Base-by-base conservation (phyloP, 2,888 invertebrate species). In the Ypsolopha sequella region DNA sequence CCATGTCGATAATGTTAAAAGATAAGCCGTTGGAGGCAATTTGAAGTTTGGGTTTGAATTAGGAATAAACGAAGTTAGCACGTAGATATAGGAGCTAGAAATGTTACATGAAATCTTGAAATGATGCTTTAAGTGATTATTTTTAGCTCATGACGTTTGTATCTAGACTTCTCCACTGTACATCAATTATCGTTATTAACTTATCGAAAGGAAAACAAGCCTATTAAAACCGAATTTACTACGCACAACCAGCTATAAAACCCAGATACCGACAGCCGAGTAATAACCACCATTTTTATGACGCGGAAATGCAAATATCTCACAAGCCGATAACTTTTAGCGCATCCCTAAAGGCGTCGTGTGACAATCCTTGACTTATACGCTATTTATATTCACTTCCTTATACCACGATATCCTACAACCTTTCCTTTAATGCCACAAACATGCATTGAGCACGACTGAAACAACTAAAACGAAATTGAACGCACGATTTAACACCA, bases 341-440 rank as follows among this genome's bases (percentile, higher is more conserved):
- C 52, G 47, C 56, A 55, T 54, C 57, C 48, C 52, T 57, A 56
- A 43, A 43, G 50, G 49, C 7, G 51, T 51, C 49, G 51, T 55
- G 52, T 60, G 56, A 70, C 52, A 70, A 73, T 74, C 71, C 77
- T 74, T 77, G 76, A 74, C 70, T 76, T 77, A 75, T 72, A 66
- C 66, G 69, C 70, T 69, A 78, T 80, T 76, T 79, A 76, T 76
- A 80, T 80, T 77, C 78, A 71, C 75, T 79, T 80, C 76, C 77
- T 74, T 63, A 63, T 73, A 63, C 65, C 65, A 55, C 63, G 62
- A 60, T 65, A 64, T 66, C 66, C 65, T 64, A 62, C 65, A 60
- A 65, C 64, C 69, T 70, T 71, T 72, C 70, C 70, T 68, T 43
- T 13, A 35, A 50, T 43, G 41, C 41, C 41, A 43, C 43, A 13